Percentiles rank a stretch among this genome's conserved stretches.
Evolutionary conservation across 2,888 invertebrate species (phyloP).

Genomic region (Xanthorhoe spadicearia): DNA sequence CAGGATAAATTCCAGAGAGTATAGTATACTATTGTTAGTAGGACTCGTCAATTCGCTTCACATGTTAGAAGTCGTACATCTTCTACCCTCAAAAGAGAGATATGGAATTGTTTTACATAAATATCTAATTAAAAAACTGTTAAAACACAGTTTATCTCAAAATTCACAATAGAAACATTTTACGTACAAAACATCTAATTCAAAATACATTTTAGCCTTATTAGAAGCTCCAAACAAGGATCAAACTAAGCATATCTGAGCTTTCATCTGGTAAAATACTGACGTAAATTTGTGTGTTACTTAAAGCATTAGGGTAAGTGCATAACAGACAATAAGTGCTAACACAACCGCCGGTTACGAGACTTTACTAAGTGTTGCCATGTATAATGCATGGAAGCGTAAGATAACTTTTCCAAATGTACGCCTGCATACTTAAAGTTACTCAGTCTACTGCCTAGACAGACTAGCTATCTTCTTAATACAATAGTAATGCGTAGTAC

Average conservation of each 20-base stretch:
- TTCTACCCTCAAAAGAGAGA: no score
- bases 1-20: no score
- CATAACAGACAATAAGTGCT: constrained; percentile 14
- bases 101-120: no score
- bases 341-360: constrained; percentile 12
- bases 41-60: no score
- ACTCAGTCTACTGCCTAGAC: not conserved
- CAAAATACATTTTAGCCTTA: no score
- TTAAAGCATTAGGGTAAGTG: constrained; percentile 21
- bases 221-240: not conserved
- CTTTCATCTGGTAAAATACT: not conserved
- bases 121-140: no score
- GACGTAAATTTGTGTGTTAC: constrained; percentile 12
- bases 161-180: no score
- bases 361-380: constrained; percentile 22
- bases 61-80: no score
- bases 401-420: constrained; percentile 9
- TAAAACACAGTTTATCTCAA: no score
- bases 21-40: no score
- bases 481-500: not conserved
- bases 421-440: not conserved
- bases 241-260: not conserved
- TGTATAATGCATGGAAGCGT: constrained; percentile 19
- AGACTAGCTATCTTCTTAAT: constrained; percentile 3
- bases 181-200: no score